Percentiles rank a stretch among this genome's conserved stretches.
These are phyloP conservation scores for Verasper variegatus DNA, from an alignment of 2,113 vertebrate species.

Conservation along the genomic window DNA sequence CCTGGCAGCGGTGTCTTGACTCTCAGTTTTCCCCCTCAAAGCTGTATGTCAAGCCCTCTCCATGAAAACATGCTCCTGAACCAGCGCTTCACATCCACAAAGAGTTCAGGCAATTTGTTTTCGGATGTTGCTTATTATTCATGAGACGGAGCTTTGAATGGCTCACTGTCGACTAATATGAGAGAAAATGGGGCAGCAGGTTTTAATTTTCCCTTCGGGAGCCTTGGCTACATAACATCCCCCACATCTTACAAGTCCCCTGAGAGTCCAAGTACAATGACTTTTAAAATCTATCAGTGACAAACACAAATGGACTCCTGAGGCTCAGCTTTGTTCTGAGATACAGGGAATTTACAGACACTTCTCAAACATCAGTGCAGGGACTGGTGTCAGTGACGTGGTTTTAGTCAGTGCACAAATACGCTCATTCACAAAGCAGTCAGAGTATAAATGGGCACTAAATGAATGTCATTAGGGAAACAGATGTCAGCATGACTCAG, in stretches of 20 bases:
- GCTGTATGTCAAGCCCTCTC: conserved; percentile 11
- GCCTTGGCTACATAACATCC: background rate
- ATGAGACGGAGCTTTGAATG: conserved; percentile 19
- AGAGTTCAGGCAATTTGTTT: conserved; percentile 13
- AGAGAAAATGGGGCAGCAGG: conserved; percentile 15
- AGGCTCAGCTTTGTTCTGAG: conserved; percentile 8
- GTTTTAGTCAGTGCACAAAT: conserved; percentile 28
- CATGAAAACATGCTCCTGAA: conserved; percentile 25
- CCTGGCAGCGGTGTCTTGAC: conserved; percentile 34
- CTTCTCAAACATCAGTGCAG: conserved; percentile 19
- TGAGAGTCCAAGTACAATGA: conserved; percentile 19
- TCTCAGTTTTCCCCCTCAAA: conserved; percentile 13
- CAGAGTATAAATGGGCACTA: conserved; percentile 33
- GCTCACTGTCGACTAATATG: background rate
- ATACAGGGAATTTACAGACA: conserved; percentile 13
- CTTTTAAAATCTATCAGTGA: background rate
- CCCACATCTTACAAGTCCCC: conserved; percentile 22
- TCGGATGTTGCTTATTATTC: conserved; percentile 36
- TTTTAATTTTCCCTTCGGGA: conserved; percentile 26
- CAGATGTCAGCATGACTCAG: conserved; percentile 74
- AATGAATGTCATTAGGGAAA: conserved; percentile 67
- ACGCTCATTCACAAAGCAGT: conserved; percentile 4
- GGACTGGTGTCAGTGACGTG: conserved; percentile 4
- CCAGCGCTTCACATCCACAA: conserved; percentile 33
- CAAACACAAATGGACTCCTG: conserved; percentile 26